Evolutionary conservation across 2,888 invertebrate genomes (phyloP), one percentile per base, ranked within the genome.

Genomic region (Troglohyphantes excavatus): DNA sequence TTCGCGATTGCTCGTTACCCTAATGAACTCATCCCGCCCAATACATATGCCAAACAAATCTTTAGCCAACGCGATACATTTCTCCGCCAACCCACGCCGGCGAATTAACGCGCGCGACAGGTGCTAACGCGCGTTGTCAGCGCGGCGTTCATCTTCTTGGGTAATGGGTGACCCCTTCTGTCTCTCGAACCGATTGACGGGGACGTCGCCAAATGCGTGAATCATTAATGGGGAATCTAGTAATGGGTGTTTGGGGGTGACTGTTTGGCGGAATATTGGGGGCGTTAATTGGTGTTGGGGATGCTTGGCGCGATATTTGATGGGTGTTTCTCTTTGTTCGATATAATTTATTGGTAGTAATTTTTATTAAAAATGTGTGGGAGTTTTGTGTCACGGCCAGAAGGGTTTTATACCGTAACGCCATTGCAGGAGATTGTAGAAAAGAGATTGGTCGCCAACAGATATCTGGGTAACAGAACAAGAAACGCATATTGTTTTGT

Each of bases 1-100:
- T 33, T 59, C 23, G 21, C 13, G 76, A 76, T 76, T 76, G 65
- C 79, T 81, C 79, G 79, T 81, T 81, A 81, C 79, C 29, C 43
- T 81, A 81, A 81, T 81, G 79, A 81, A 81, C 79, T 21, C 53
- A 19, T 65, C 21, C 19, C 29, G 27, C 46, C 39, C 21, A n/a
- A 59, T 17, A 13, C 9, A 68, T 17, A n/a, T 29, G 21, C 9
- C 75, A 23, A 33, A n/a, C 43, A n/a, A 53, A 53, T 53, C 53
- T 53, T 53, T 13, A 29, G 33, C 21, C 7, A 39, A 26, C 39
- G 27, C 43, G 79, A 81, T 29, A 81, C 43, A 67, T 29, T 39
- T 43, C 78, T 43, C 61, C 63, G n/a, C n/a, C n/a, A n/a, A n/a
- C 63, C 39, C 39, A 43, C 78, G 23, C 19, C 78, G 26, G 27